Percentiles rank a stretch among this genome's conserved stretches.
Evolutionary conservation across 2,888 invertebrate species (phyloP).

Genomic region (Lasiommata megera): DNA sequence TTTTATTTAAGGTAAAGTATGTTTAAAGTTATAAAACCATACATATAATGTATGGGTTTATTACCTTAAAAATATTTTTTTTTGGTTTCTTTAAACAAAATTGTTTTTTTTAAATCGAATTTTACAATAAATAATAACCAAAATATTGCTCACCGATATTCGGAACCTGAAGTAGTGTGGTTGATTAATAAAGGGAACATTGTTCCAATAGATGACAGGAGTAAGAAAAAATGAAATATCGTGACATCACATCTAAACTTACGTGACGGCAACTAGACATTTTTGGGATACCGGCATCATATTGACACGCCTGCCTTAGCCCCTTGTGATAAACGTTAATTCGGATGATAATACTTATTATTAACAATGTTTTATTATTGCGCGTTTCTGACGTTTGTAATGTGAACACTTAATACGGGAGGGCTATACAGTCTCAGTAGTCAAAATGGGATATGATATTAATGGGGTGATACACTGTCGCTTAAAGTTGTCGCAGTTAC

Average conservation of each 20-base stretch:
- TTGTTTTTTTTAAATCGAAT: too few species aligned
- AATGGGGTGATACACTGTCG: slow-evolving; percentile 31
- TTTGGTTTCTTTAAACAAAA: too few species aligned
- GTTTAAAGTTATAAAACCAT: too few species aligned
- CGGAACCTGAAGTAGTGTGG: too few species aligned
- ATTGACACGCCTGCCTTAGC: not conserved
- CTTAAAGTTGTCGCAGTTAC: slow-evolving; percentile 6
- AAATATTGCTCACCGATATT: too few species aligned
- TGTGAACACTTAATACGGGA: slow-evolving; percentile 37
- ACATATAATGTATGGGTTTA: too few species aligned
- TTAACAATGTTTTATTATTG: slow-evolving; percentile 7
- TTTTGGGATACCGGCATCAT: not conserved
- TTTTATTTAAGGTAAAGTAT: too few species aligned
- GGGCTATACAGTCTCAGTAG: slow-evolving; percentile 48
- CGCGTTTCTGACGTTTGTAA: slow-evolving; percentile 20
- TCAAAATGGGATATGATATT: slow-evolving; percentile 19
- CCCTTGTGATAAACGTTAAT: slow-evolving; percentile 12
- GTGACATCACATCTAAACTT: not conserved
- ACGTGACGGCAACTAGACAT: not conserved
- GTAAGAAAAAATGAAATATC: not conserved
- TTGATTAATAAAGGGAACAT: too few species aligned
- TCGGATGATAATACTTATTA: slow-evolving; percentile 17
- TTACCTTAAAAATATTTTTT: too few species aligned
- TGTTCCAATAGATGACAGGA: too few species aligned
- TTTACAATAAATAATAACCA: too few species aligned